These are phyloP conservation scores for Nanorana parkeri DNA, from an alignment of 2,113 vertebrate species.

Conservation along the genomic window DNA sequence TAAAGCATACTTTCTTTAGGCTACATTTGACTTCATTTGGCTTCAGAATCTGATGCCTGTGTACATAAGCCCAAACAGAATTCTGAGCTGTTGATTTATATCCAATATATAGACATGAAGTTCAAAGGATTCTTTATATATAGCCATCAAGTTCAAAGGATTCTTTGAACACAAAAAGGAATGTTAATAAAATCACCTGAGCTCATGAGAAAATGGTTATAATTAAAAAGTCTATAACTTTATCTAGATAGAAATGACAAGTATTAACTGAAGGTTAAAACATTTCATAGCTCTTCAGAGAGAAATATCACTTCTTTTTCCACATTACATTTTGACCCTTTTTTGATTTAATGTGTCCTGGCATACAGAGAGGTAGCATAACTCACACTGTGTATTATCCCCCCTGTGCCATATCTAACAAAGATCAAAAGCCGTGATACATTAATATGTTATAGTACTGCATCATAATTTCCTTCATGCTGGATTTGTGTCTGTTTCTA, in stretches of 20 bases:
- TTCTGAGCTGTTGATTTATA: too few species aligned
- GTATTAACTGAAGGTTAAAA: background rate
- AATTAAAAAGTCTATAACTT: background rate
- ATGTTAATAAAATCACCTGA: constrained; percentile 4
- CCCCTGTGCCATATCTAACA: background rate
- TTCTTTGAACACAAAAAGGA: background rate
- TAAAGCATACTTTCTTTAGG: too few species aligned
- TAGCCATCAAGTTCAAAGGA: too few species aligned
- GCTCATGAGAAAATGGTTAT: background rate
- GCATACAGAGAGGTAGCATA: background rate
- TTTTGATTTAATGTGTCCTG: background rate
- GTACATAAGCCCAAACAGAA: too few species aligned
- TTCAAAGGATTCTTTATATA: too few species aligned
- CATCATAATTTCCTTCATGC: background rate
- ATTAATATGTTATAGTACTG: background rate
- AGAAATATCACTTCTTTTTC: background rate
- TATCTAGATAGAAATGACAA: background rate
- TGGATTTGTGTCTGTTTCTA: too few species aligned
- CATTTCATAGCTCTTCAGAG: background rate
- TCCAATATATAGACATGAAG: too few species aligned
- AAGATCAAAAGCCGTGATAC: background rate
- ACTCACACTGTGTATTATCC: background rate
- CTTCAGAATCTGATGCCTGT: too few species aligned
- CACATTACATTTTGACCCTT: background rate
- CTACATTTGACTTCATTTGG: too few species aligned